Evolutionary conservation across 2,113 vertebrate species (phyloP), one percentile per base, ranked within the genome.

Genomic region (Mesembrinibis cayennensis): DNA sequence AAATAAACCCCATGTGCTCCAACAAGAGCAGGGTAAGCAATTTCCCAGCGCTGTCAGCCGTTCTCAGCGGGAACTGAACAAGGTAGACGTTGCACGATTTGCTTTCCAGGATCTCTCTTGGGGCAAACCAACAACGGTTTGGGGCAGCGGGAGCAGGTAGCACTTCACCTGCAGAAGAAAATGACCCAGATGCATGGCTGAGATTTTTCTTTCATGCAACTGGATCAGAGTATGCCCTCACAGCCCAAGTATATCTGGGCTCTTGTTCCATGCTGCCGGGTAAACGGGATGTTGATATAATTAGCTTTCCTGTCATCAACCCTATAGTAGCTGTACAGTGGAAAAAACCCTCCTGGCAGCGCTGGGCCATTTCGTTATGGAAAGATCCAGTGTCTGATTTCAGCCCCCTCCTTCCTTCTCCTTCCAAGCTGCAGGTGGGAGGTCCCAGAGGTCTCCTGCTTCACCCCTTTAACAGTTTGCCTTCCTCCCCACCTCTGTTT

Each of bases 281-380:
- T 96, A 95, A 97, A 95, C 93, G 97, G 97, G 95, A 97, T 87
- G 95, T 96, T 97, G 96, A 89, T 96, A 96, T 96, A 95, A 96
- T 96, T 95, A 95, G 74, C 95, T 90, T 96, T 97, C 95, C 96
- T 95, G 86, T 92, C 95, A 96, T 94, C 92, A 87, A 62, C 55
- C 82, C 80, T 92, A 87, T 34, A 93, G 96, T 63, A 65, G 77
- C 66, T 93, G 71, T 94, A 65, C 9, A 86, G 83, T 91, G 95
- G 96, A 97, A 94, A 93, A 96, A 97, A 69, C 13, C 87, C 55
- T 95, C 87, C 70, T 97, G 95, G 96, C 90, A 87, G 47, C 0
- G 11, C 15, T 38, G 44, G 74, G 53, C 73, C 65, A 7, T 49
- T 58, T 76, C 3, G 0, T 84, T 70, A 15, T 59, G 93, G 93